Conservation (phyloP, 2,888 invertebrate genomes). For the Caenorhabditis wallacei region DNA sequence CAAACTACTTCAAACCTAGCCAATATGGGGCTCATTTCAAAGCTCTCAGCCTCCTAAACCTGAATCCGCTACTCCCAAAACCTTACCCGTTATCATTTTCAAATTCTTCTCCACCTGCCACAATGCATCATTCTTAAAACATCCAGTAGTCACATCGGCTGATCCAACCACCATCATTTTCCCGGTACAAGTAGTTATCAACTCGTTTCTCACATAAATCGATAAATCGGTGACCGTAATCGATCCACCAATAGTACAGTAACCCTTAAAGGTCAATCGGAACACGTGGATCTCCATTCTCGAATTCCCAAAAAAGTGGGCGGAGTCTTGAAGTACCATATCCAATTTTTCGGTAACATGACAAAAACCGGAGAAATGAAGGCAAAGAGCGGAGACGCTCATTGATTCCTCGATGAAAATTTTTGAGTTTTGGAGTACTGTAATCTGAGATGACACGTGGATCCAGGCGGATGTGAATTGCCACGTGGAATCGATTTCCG, state of each 20-base stretch:
- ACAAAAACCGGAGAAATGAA: conserved; percentile 68
- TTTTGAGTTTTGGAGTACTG: conserved; percentile 60
- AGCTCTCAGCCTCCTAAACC: not conserved
- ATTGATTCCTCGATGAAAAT: conserved; percentile 68
- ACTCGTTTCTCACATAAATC: conserved; percentile 68
- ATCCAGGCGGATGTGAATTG: conserved; percentile 67
- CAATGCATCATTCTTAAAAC: conserved; percentile 65
- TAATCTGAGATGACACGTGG: conserved; percentile 50
- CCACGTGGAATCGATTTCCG: conserved; percentile 69
- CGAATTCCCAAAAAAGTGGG: conserved; percentile 70
- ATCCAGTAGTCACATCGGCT: conserved; percentile 64
- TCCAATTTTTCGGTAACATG: conserved; percentile 67
- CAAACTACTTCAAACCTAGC: too few relatives aligned
- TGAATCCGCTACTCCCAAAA: not conserved
- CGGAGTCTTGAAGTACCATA: conserved; percentile 67
- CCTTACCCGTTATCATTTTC: conserved; percentile 49
- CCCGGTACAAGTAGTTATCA: conserved; percentile 69
- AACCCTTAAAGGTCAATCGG: conserved; percentile 62
- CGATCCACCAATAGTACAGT: conserved; percentile 70
- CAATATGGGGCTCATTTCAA: not conserved
- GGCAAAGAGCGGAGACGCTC: conserved; percentile 49
- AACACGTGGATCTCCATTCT: conserved; percentile 66
- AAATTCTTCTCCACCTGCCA: conserved; percentile 73
- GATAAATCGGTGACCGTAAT: conserved; percentile 64
- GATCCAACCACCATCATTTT: conserved; percentile 61